Evolutionary conservation across 2,113 vertebrate genomes (phyloP).

Genomic region (Onychostruthus taczanowskii): DNA sequence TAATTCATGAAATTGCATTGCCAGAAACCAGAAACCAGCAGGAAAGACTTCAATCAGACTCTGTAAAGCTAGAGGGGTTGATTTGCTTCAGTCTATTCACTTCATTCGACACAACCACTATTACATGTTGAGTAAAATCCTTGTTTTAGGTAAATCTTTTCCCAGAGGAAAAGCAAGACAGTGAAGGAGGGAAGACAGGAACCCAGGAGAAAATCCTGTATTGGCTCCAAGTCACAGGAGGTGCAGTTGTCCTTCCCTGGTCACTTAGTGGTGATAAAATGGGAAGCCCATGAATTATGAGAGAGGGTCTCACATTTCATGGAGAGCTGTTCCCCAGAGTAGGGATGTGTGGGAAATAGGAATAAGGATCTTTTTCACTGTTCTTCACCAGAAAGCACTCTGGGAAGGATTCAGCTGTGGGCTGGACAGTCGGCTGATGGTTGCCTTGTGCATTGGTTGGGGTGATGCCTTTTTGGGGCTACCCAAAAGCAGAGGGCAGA

Average conservation of each 20-base stretch:
- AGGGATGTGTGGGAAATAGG: neutral
- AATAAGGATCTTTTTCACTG: neutral
- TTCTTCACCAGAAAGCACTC: neutral
- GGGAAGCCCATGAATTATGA: neutral
- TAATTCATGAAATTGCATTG: neutral
- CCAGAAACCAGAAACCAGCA: neutral
- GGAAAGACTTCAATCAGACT: neutral
- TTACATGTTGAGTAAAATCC: neutral
- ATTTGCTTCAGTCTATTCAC: neutral
- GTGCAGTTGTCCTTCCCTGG: neutral
- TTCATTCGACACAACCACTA: rapidly evolving
- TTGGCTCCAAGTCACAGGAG: neutral
- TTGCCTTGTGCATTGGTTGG: neutral
- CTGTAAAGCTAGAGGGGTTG: neutral
- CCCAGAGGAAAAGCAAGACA: neutral
- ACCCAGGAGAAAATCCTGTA: neutral
- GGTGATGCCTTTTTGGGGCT: neutral
- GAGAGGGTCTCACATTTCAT: neutral
- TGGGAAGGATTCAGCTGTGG: neutral
- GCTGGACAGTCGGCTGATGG: neutral
- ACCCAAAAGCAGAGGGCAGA: neutral
- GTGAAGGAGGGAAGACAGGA: neutral
- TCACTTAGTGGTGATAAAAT: neutral
- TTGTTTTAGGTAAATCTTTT: neutral
- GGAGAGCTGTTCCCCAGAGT: neutral